Percentiles rank a stretch among this genome's conserved stretches.
phyloP scores from a whole-genome alignment of 1,140 invertebrate species.

The Gerris buenoi region DNA sequence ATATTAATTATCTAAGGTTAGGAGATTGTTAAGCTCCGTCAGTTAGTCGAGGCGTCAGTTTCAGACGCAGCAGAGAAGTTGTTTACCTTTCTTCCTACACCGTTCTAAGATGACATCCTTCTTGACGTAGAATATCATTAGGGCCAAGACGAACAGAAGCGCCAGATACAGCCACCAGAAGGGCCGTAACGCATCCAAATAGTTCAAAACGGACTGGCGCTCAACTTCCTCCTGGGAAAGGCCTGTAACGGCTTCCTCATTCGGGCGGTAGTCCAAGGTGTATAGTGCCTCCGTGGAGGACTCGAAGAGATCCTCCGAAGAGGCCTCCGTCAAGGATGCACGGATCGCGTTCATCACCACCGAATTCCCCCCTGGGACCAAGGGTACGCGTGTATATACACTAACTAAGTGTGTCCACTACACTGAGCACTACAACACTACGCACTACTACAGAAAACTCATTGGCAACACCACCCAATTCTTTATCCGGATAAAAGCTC shows the following conservation, averaged over 20 bases:
- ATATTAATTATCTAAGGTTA: too few species aligned
- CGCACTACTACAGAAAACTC: too few species aligned
- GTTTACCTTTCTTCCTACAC: not conserved
- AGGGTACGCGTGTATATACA: not conserved
- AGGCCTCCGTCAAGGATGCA: too few species aligned
- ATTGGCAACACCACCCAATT: too few species aligned
- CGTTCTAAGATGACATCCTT: not conserved
- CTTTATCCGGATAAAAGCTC: not conserved
- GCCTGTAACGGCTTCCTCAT: too few species aligned
- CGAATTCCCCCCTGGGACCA: not conserved
- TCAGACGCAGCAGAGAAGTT: not conserved
- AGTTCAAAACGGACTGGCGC: not conserved
- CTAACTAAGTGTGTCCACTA: not conserved
- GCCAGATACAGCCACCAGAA: not conserved
- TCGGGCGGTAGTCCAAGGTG: too few species aligned
- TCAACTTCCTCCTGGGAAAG: not conserved
- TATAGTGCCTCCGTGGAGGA: too few species aligned
- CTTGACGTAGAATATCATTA: not conserved
- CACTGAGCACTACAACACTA: not conserved
- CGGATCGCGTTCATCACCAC: not conserved
- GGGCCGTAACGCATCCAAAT: not conserved
- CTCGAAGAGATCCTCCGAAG: too few species aligned
- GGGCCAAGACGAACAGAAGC: not conserved
- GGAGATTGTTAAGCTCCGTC: too few species aligned
- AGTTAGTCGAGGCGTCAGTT: too few species aligned